These are phyloP conservation scores for Pogonognathellus flavescens DNA, from an alignment of 1,140 invertebrate species.

Conservation along the genomic window DNA sequence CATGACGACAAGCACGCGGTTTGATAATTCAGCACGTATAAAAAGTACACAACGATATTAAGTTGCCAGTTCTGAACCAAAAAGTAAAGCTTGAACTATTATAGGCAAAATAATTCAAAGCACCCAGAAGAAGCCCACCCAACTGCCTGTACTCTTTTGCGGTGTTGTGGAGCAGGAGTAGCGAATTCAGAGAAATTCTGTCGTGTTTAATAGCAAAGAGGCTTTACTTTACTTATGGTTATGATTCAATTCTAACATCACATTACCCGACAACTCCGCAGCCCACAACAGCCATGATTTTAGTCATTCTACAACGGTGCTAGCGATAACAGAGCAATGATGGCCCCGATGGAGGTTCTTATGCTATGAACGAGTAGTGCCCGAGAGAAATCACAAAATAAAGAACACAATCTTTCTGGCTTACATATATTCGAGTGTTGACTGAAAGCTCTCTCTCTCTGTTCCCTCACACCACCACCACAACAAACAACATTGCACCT, in stretches of 20 bases:
- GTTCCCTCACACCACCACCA: too few relatives aligned
- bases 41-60: too few relatives aligned
- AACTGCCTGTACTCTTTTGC: too few relatives aligned
- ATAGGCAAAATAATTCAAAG: too few relatives aligned
- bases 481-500: too few relatives aligned
- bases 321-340: slow-evolving; percentile 2
- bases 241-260: neutral
- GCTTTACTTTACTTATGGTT: neutral
- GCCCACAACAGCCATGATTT: neutral
- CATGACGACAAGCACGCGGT: too few relatives aligned
- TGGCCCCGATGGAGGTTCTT: neutral
- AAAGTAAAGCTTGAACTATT: too few relatives aligned
- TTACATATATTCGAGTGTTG: neutral
- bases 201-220: neutral
- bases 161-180: too few relatives aligned
- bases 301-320: neutral
- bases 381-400: slow-evolving; percentile 31
- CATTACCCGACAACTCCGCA: neutral
- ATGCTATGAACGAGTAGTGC: neutral
- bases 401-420: slow-evolving; percentile 24
- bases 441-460: neutral
- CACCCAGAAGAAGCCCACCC: too few relatives aligned
- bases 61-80: too few relatives aligned
- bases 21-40: too few relatives aligned
- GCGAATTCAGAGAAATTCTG: neutral